These are phyloP conservation scores for Parazoanthus darwini DNA, from an alignment of 92 coral and sea anemone species.

Conservation along the genomic window DNA sequence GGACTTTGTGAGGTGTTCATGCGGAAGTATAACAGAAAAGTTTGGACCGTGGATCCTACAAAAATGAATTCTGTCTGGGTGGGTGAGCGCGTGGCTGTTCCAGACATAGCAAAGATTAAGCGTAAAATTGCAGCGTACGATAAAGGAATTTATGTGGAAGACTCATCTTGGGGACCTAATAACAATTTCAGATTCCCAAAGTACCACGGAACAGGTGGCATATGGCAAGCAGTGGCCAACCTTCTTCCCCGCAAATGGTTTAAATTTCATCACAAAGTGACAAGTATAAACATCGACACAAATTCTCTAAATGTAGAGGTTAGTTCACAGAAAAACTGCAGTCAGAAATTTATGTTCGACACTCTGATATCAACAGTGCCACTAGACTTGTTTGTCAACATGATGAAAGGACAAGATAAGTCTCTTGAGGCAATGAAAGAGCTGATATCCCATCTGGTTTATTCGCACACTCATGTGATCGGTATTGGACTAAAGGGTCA, in stretches of 20 bases:
- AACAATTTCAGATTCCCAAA: constrained; percentile 59
- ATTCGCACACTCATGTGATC: constrained; percentile 57
- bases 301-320: constrained; percentile 41
- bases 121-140: constrained; percentile 27
- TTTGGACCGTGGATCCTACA: constrained; percentile 66
- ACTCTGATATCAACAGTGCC: constrained; percentile 59
- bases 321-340: background rate
- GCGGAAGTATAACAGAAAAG: constrained; percentile 69
- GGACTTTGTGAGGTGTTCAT: constrained; percentile 59
- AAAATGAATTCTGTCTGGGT: constrained; percentile 74
- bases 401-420: constrained; percentile 25
- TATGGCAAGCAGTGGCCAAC: constrained; percentile 63
- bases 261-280: constrained; percentile 48
- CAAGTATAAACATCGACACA: constrained; percentile 34
- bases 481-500: constrained; percentile 64
- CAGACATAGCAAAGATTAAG: constrained; percentile 56
- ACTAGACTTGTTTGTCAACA: constrained; percentile 52
- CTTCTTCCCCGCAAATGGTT: constrained; percentile 57
- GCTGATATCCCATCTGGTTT: constrained; percentile 38
- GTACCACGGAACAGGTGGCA: constrained; percentile 62
- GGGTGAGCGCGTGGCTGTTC: constrained; percentile 71
- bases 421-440: constrained; percentile 11
- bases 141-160: constrained; percentile 19
- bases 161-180: constrained; percentile 68
- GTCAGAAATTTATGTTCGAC: constrained; percentile 38